Base-by-base conservation (phyloP, 2,888 invertebrate species). In the Pheosia tremula region DNA sequence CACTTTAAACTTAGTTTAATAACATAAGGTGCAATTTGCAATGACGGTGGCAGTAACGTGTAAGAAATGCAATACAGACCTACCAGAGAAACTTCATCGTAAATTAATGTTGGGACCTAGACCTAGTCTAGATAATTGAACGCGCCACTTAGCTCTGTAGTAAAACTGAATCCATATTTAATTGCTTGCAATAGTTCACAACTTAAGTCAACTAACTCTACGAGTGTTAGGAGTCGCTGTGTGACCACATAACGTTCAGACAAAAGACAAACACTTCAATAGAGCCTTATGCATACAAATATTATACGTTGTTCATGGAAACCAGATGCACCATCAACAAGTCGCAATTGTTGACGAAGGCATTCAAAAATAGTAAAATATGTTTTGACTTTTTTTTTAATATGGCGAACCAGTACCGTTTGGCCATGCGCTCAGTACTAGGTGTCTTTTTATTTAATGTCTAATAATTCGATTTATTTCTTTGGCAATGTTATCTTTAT, bases 1-100 rank as follows among this genome's bases (percentile, higher is more conserved):
- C 80, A 79, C 72, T 82, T 82, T 75, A 80, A 84, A 81, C 80
- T 75, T 69, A 72, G 74, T 73, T 79, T 73, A 71, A 78, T 70
- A 71, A 68, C 75, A 62, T 79, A 84, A 82, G 82, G 79, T 77
- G 69, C 81, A 82, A 73, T 80, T 82, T 84, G 66, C 78, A 67
- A 66, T 71, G 68, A 65, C 69, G 55, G 64, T 60, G 57, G 65
- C 59, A 55, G 56, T 36, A 61, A 70, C 62, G 60, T 74, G 71
- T 67, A 64, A 77, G 71, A 78, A 74, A 77, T 68, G 75, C 71
- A 69, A 68, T 73, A 59, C 62, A 60, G 64, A 71, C 66, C 69
- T 61, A 66, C 60, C 71, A 63, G 70, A 74, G 73, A 80, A 71
- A 77, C 78, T 75, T 71, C 69, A 75, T 75, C 69, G 71, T 78